Base-by-base conservation (phyloP, 1,140 invertebrate genomes). In the Dryas iulia region DNA sequence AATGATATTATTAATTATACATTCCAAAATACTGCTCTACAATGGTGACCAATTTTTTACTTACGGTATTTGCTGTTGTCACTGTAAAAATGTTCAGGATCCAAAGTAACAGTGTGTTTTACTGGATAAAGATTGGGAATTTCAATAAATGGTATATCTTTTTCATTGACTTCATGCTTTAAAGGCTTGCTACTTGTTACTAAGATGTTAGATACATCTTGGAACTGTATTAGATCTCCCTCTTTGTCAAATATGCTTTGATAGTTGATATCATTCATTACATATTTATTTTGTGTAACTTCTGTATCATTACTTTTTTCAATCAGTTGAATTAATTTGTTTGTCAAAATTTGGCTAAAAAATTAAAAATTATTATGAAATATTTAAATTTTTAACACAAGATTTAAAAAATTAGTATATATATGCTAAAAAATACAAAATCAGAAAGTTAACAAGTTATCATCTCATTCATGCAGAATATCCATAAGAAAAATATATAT, bases 111-210 rank as follows among this genome's bases (percentile, higher is more conserved):
- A 2, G 94, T 95, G 58, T 93, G 92, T 77, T 95, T 94, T 18
- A 97, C 83, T 5, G 97, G 97, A 86, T 93, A 92, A 33, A 98
- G 88, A 84, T 95, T 89, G 14, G 96, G 96, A 23, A 97, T 76
- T 57, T 92, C 80, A 30, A 92, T 81, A 72, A 85, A 89, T 59
- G 78, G 71, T 26, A 88, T 82, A 52, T 86, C 69, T 24, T 84
- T 81, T 73, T 69, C 61, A 24, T 92, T 85, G 35, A 92, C 87
- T 54, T 95, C 90, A 59, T 94, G 90, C 64, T 89, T 82, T 31
- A 97, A 74, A 11, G 95, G 93, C 54, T 90, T 90, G n/a, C 89
- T 87, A 8, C 95, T 94, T 21, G 94, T 94, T 21, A 98, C 74
- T 21, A 96, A 83, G 12, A 95, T 92, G 72, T 96, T 94, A 10